phyloP scores from a whole-genome alignment of 1,140 invertebrate genomes.

The Reticulitermes speratus region DNA sequence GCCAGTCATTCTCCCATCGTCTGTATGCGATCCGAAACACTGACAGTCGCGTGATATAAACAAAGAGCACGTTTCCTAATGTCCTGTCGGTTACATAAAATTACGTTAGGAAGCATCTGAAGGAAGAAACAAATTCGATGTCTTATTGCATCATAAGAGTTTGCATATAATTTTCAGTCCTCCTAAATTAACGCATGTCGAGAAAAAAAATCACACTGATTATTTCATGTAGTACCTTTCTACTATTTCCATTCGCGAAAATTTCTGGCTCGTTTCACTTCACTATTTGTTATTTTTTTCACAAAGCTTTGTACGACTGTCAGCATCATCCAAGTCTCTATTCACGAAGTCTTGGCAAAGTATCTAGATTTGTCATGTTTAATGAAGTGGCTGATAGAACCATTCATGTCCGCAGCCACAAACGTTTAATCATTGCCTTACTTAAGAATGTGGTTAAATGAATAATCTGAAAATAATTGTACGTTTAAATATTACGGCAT shows the following conservation, averaged over 20 bases:
- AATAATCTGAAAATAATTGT: slow-evolving; percentile 9
- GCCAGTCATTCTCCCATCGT: too few species aligned
- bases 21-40: too few species aligned
- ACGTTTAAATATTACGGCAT: not conserved
- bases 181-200: not conserved
- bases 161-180: not conserved
- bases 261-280: not conserved
- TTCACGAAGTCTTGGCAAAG: not conserved
- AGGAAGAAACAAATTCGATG: not conserved
- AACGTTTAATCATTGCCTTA: slow-evolving; percentile 1
- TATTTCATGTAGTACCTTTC: not conserved
- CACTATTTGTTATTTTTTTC: not conserved
- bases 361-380: slow-evolving; percentile 7
- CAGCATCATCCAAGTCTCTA: not conserved
- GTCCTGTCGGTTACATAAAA: not conserved
- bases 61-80: too few species aligned
- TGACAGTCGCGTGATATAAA: too few species aligned
- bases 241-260: not conserved
- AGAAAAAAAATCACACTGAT: not conserved
- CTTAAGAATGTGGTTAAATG: not conserved
- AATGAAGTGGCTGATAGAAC: slow-evolving; percentile 18
- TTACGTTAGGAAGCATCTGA: not conserved
- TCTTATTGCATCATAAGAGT: not conserved
- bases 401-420: slow-evolving; percentile 2
- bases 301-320: not conserved